Conservation (phyloP, 2,888 invertebrate genomes). For the Noctua janthe region DNA sequence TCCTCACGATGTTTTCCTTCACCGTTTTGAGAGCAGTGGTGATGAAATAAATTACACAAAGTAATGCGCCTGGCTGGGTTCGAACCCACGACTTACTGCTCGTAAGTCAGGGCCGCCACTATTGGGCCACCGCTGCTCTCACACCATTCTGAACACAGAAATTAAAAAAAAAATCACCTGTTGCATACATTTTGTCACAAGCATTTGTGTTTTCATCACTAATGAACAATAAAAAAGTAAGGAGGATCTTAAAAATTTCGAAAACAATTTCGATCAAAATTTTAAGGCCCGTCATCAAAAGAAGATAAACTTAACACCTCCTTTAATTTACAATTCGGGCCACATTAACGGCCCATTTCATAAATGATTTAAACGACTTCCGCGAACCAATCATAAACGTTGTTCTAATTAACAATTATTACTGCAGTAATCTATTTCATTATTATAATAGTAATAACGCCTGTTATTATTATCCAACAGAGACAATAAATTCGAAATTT, state of each 20-base stretch:
- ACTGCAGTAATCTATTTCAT: slow-evolving; percentile 32
- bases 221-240: not conserved
- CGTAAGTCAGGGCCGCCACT: too few relatives aligned
- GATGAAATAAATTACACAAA: too few relatives aligned
- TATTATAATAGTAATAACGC: slow-evolving; percentile 10
- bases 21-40: too few relatives aligned
- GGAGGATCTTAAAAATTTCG: not conserved
- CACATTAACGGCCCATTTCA: slow-evolving; percentile 38
- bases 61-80: too few relatives aligned
- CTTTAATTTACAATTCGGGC: slow-evolving; percentile 7
- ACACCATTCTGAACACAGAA: too few relatives aligned
- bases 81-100: too few relatives aligned
- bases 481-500: slow-evolving; percentile 10
- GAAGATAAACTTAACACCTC: slow-evolving; percentile 6
- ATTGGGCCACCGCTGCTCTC: too few relatives aligned
- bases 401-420: slow-evolving; percentile 38
- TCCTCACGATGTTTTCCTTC: too few relatives aligned
- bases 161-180: too few relatives aligned
- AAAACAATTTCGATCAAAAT: slow-evolving; percentile 18
- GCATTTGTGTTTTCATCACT: not conserved
- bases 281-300: slow-evolving; percentile 28
- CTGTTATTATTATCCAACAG: slow-evolving; percentile 9
- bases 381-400: slow-evolving; percentile 16
- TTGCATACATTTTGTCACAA: not conserved
- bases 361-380: slow-evolving; percentile 35